These are phyloP conservation scores for Andrena marginata DNA, from an alignment of 2,888 invertebrate genomes.

Conservation along the genomic window DNA sequence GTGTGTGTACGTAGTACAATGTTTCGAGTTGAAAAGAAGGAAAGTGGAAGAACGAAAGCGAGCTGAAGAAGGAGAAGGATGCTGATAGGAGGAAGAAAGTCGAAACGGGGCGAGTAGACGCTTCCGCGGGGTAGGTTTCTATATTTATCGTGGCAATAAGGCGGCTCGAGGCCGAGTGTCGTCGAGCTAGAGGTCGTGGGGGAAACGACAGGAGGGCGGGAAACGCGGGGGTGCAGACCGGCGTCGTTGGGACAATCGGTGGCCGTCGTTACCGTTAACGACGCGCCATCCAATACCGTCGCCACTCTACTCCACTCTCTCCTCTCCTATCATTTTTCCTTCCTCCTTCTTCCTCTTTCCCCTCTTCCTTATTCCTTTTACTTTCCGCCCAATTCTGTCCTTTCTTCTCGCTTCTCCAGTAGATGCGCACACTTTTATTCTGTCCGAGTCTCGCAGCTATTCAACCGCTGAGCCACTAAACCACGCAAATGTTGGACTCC, in stretches of 20 bases:
- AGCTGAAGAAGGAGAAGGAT: background rate
- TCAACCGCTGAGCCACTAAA: constrained; percentile 16
- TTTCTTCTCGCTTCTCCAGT: constrained; percentile 1
- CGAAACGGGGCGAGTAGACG: constrained; percentile 32
- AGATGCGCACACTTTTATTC: background rate
- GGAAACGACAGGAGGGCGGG: constrained; percentile 40
- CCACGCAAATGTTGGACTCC: constrained; percentile 9
- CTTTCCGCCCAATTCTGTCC: constrained; percentile 19
- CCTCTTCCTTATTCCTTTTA: constrained; percentile 9
- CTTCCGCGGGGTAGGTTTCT: constrained; percentile 73
- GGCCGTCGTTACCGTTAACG: constrained; percentile 82
- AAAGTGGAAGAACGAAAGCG: background rate
- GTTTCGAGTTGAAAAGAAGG: background rate
- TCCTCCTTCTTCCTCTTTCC: constrained; percentile 36
- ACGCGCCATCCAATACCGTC: constrained; percentile 79
- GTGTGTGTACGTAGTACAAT: background rate
- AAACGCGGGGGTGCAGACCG: constrained; percentile 50
- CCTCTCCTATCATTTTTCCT: constrained; percentile 43
- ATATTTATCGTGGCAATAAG: constrained; percentile 81
- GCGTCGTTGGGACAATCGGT: constrained; percentile 81
- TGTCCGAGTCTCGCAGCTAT: constrained; percentile 10
- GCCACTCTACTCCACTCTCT: constrained; percentile 63
- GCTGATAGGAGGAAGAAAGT: constrained; percentile 25
- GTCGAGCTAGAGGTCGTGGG: constrained; percentile 54
- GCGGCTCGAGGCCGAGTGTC: constrained; percentile 71